Evolutionary conservation across 2,113 vertebrate genomes (phyloP).

Genomic region (Mesocricetus auratus): DNA sequence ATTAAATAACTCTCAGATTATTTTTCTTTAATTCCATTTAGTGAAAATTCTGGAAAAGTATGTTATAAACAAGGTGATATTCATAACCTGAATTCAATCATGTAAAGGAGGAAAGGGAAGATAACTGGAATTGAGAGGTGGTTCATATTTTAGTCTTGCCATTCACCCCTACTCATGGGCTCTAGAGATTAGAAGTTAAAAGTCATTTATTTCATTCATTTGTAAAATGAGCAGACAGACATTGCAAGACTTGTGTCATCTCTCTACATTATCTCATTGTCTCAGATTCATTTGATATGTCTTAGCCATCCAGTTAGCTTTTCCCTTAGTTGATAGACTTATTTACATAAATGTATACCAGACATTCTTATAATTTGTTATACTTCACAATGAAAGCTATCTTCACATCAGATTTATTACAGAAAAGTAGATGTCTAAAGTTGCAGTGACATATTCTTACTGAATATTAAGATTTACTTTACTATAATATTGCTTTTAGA

Average conservation of each 20-base stretch:
- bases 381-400: neutral
- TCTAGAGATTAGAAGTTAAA: rapidly evolving
- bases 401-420: neutral
- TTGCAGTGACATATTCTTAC: neutral
- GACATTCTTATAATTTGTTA: neutral
- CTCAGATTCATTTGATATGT: neutral
- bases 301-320: neutral
- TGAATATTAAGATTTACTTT: neutral
- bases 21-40: neutral
- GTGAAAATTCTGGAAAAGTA: neutral
- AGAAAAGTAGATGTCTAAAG: neutral
- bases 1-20: neutral
- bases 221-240: neutral
- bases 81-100: neutral
- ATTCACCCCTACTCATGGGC: neutral
- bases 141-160: neutral
- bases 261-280: neutral
- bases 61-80: neutral
- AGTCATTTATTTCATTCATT: neutral
- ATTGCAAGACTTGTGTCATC: neutral
- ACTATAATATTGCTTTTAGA: neutral
- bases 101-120: neutral
- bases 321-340: neutral
- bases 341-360: neutral
- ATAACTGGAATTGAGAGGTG: neutral